A percentile compares a stretch with the other conserved stretches of the same genome.
Conservation (phyloP, 2,113 vertebrate species). For the Triplophysa dalaica region DNA sequence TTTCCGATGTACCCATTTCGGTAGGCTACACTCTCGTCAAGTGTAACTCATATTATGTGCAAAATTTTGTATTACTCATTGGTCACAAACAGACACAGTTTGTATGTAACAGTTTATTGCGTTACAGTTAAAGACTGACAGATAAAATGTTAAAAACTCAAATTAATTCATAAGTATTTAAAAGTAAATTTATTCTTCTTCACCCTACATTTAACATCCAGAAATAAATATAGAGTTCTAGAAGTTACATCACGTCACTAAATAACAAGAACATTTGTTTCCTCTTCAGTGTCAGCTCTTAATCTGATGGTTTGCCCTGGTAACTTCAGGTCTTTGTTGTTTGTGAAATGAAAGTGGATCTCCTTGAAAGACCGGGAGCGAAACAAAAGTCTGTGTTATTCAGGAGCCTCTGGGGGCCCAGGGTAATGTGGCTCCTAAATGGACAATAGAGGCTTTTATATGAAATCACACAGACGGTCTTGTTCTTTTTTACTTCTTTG, state of each 20-base stretch:
- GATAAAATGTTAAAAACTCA: not conserved
- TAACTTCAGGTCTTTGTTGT: slow-evolving; percentile 43
- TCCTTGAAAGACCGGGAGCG: slow-evolving; percentile 51
- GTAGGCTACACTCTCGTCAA: not conserved
- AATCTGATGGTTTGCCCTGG: slow-evolving; percentile 31
- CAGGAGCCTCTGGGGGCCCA: slow-evolving; percentile 10
- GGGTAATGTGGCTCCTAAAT: slow-evolving; percentile 26
- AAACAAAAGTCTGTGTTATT: slow-evolving; percentile 36
- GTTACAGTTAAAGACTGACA: slow-evolving; percentile 6
- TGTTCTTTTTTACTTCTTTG: slow-evolving; percentile 65
- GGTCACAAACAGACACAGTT: not conserved
- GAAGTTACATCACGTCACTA: slow-evolving; percentile 7
- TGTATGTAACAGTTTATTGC: slow-evolving; percentile 21
- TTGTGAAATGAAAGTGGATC: slow-evolving; percentile 50
- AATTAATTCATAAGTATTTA: not conserved
- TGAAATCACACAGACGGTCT: slow-evolving; percentile 33
- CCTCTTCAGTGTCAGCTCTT: slow-evolving; percentile 28
- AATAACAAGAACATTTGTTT: slow-evolving; percentile 43
- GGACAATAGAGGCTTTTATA: slow-evolving; percentile 38
- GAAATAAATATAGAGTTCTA: slow-evolving; percentile 21
- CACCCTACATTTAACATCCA: slow-evolving; percentile 6
- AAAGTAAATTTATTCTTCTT: not conserved
- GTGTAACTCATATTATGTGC: not conserved
- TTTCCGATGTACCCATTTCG: too few relatives aligned
- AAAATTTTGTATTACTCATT: too few relatives aligned